These are phyloP conservation scores for Gandaritis pyraliata DNA, from an alignment of 2,888 invertebrate genomes.

Conservation along the genomic window DNA sequence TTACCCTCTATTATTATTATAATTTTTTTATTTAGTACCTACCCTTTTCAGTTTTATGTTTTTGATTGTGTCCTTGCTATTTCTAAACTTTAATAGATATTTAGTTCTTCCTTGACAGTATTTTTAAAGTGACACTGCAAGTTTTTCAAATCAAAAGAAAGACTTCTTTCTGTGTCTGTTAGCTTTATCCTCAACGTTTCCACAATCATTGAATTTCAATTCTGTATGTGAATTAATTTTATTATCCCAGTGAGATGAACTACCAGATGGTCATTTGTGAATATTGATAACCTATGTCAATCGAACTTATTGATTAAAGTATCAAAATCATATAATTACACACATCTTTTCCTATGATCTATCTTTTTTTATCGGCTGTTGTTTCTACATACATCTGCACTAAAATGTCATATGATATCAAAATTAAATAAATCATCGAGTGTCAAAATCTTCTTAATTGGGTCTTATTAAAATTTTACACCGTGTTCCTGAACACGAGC, in stretches of 20 bases:
- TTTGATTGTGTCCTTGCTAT: too few relatives aligned
- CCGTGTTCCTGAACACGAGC: slow-evolving; percentile 46
- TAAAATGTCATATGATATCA: background rate
- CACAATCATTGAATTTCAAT: too few relatives aligned
- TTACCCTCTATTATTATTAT: too few relatives aligned
- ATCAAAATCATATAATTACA: background rate
- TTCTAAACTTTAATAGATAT: too few relatives aligned
- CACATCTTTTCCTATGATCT: background rate
- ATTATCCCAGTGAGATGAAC: too few relatives aligned
- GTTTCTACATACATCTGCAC: slow-evolving; percentile 11
- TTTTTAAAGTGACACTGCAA: too few relatives aligned
- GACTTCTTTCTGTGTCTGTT: too few relatives aligned
- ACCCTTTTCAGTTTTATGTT: background rate
- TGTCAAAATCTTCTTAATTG: slow-evolving; percentile 37
- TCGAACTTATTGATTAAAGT: background rate
- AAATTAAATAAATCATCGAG: slow-evolving; percentile 16
- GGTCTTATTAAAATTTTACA: slow-evolving; percentile 39
- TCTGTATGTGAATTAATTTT: too few relatives aligned
- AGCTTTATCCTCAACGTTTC: too few relatives aligned
- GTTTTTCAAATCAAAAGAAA: too few relatives aligned
- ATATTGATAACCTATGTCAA: background rate
- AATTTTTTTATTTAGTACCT: too few relatives aligned
- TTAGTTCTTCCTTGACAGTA: too few relatives aligned
- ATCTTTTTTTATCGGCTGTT: background rate
- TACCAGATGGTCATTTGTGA: background rate